A percentile compares a stretch with the other conserved stretches of the same genome.
Conservation (phyloP, 1,140 invertebrate genomes). For the Drosophila kanapiae region DNA sequence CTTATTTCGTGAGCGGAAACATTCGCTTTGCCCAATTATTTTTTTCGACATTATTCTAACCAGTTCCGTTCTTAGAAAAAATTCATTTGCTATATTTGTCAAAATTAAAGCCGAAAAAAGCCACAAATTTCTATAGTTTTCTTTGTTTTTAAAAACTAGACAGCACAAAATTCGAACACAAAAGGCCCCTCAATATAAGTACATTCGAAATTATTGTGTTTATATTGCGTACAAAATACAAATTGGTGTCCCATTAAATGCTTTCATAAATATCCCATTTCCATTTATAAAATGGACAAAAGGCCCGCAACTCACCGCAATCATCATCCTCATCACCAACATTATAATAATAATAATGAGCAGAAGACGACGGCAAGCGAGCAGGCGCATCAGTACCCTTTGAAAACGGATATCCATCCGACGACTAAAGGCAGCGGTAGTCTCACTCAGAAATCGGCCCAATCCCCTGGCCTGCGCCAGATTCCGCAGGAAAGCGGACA, state of each 20-base stretch:
- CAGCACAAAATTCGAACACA: constrained; percentile 72
- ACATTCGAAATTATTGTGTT: constrained; percentile 76
- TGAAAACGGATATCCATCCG: not conserved
- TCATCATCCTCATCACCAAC: constrained; percentile 18
- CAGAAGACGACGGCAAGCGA: constrained; percentile 3
- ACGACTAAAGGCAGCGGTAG: not conserved
- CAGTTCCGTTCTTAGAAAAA: not conserved
- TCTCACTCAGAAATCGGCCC: not conserved
- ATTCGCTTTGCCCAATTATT: not conserved
- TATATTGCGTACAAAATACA: constrained; percentile 26
- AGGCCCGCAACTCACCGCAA: constrained; percentile 40
- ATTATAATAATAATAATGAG: not conserved
- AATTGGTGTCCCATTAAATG: constrained; percentile 14
- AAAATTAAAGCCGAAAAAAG: constrained; percentile 44
- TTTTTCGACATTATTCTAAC: not conserved
- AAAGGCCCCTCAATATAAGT: constrained; percentile 27
- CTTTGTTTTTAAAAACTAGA: constrained; percentile 57
- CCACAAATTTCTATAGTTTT: constrained; percentile 41
- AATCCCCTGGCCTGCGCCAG: not conserved
- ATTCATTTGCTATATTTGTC: constrained; percentile 30
- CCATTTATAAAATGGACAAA: constrained; percentile 65
- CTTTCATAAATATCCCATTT: not conserved
- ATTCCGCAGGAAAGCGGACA: not conserved
- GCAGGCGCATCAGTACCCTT: constrained; percentile 1
- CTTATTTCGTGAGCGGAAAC: too few species aligned